phyloP scores from a whole-genome alignment of 2,113 vertebrate genomes.

The Hoplias malabaricus region DNA sequence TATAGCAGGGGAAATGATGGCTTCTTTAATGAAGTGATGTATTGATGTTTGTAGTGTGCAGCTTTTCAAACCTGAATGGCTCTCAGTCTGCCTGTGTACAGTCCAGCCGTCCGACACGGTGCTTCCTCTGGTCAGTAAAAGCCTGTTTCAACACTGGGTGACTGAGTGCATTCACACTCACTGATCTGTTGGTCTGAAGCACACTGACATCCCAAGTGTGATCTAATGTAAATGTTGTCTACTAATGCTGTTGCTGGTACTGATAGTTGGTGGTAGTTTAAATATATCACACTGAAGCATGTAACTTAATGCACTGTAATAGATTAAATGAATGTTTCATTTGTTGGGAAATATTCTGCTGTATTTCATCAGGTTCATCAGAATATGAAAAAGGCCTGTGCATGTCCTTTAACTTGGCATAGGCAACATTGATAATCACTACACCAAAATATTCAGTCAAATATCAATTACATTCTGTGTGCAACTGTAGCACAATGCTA shows the following conservation, averaged over 20 bases:
- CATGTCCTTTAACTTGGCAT: not conserved
- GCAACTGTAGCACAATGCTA: too few relatives aligned
- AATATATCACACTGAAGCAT: not conserved
- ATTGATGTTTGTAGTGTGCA: not conserved
- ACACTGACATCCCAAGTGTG: constrained; percentile 6
- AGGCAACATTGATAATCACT: not conserved
- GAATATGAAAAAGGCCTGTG: not conserved
- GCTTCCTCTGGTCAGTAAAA: not conserved
- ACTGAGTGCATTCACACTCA: not conserved
- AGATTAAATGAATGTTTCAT: not conserved
- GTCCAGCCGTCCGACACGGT: not conserved
- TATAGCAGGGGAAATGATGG: not conserved
- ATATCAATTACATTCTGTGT: not conserved
- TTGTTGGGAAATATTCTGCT: not conserved
- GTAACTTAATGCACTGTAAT: not conserved
- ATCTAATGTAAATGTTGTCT: constrained; percentile 20
- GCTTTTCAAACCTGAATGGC: not conserved
- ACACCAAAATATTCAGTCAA: not conserved
- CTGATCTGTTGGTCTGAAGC: not conserved
- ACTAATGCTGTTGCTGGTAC: not conserved
- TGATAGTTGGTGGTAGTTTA: constrained; percentile 16
- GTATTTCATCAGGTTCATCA: not conserved
- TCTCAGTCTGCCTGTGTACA: not conserved
- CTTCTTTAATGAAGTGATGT: not conserved
- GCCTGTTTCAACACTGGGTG: not conserved